Base-by-base conservation (phyloP, 2,888 invertebrate genomes). In the Ormia ochracea region DNA sequence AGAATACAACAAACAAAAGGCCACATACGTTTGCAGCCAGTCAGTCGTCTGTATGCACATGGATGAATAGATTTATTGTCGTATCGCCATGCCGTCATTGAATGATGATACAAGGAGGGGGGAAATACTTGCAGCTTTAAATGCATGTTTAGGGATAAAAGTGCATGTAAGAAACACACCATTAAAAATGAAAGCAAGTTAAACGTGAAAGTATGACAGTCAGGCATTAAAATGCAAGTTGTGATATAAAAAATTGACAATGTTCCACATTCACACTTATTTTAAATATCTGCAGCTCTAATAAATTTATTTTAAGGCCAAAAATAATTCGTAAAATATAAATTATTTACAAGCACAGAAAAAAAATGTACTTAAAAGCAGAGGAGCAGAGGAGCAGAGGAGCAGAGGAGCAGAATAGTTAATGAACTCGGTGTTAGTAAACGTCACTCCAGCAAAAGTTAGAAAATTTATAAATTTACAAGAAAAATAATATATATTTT, bases 151-250 rank as follows among this genome's bases (percentile, higher is more conserved):
- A 36, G 52, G 61, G 61, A 63, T 72, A 63, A 54, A 54, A 43
- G 23, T 38, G 5, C 26, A 14, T 23, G 6, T n/a, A 12, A 14
- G 33, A 14, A 59, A 59, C 21, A 59, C 36, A 38, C 6, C 14
- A 70, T 31, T 50, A 36, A 58, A 19, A 70, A 50, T 59, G 38
- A 41, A 70, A 59, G 38, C 50, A 59, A 72, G 17, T 61, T 52
- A 33, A 72, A 72, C 17, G 31, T 52, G n/a, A 59, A 61, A 61
- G 41, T 61, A 23, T 56, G 36, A 56, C 56, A 56, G 38, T 0
- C 23, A 23, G 14, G 23, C 36, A 36, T 19, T 56, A 38, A 56
- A 56, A 56, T 36, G 4, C 21, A 38, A 23, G n/a, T 36, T 23
- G 21, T 38, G 9, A n/a, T 56, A 36, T 7, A 3, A 56, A n/a